Evolutionary conservation across 2,888 invertebrate species (phyloP).

Genomic region (Syrista parreyssii): DNA sequence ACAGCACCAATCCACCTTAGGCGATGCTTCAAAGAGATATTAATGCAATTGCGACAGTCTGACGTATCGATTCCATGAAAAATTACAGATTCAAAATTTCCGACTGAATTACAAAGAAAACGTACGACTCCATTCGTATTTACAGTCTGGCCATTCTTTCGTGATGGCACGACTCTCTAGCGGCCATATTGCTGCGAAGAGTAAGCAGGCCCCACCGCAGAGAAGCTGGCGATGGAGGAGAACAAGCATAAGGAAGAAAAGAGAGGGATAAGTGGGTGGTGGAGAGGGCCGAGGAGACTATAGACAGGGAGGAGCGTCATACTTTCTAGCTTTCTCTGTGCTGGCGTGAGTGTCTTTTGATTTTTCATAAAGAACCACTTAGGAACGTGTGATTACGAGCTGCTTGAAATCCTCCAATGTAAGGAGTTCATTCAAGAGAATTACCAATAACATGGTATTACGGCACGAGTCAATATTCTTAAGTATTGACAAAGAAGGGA

Average conservation of each 20-base stretch:
- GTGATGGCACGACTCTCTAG: not conserved
- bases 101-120: not conserved
- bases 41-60: not conserved
- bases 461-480: not conserved
- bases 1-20: not conserved
- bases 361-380: not conserved
- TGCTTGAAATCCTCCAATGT: not conserved
- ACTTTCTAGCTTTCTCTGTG: not conserved
- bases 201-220: not conserved
- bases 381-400: not conserved
- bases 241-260: not conserved
- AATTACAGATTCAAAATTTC: not conserved
- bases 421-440: not conserved
- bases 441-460: not conserved
- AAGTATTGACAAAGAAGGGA: not conserved
- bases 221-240: not conserved
- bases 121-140: not conserved
- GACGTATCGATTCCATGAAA: not conserved
- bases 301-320: not conserved
- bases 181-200: not conserved
- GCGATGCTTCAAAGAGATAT: not conserved
- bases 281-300: not conserved
- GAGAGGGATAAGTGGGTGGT: not conserved
- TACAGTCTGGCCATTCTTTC: not conserved
- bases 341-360: not conserved